Evolutionary conservation across 1,140 invertebrate genomes (phyloP).

Genomic region (Philaenus spumarius): DNA sequence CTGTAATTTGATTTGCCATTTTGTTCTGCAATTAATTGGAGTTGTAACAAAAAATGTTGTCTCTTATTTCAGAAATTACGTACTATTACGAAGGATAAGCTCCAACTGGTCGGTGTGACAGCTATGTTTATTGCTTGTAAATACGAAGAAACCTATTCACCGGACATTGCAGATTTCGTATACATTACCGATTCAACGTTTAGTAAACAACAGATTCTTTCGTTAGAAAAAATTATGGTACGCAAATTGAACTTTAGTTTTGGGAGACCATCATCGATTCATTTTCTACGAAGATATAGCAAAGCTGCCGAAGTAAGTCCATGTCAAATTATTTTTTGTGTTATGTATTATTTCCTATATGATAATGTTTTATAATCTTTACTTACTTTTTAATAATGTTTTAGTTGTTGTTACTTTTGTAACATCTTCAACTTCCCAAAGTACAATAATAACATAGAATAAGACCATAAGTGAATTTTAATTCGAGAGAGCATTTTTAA

Average conservation of each 20-base stretch:
- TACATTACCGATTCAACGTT: conserved; percentile 90
- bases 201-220: conserved; percentile 65
- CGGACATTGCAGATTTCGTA: conserved; percentile 83
- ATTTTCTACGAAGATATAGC: conserved; percentile 78
- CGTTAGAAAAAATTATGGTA: conserved; percentile 79
- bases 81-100: conserved; percentile 48
- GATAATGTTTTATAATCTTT: no score
- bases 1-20: no score
- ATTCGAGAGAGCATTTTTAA: no score
- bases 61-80: conserved; percentile 19
- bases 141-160: conserved; percentile 92
- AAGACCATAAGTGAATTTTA: no score
- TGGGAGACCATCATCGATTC: conserved; percentile 75
- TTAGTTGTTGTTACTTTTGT: no score
- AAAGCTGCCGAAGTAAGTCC: conserved; percentile 62
- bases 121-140: conserved; percentile 90
- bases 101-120: conserved; percentile 89
- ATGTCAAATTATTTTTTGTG: no score
- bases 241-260: conserved; percentile 70
- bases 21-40: no score
- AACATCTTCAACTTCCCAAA: no score
- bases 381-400: no score
- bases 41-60: conserved; percentile 1
- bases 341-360: no score
- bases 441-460: no score